Base-by-base conservation (phyloP, 2,888 invertebrate genomes). In the Aleiodes leptofemur region DNA sequence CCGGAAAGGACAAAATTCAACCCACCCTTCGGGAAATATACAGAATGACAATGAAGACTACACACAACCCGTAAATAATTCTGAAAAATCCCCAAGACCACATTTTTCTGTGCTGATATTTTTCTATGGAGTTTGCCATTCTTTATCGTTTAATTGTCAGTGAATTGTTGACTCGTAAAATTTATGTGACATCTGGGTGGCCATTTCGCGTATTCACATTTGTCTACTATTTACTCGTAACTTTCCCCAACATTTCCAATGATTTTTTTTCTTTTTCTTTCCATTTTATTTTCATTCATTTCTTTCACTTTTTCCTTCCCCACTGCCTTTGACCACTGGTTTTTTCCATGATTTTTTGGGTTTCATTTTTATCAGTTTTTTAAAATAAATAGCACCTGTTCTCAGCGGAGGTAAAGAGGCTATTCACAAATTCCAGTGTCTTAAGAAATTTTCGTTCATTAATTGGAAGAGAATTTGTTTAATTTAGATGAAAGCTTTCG, bases 171-270 rank as follows among this genome's bases (percentile, higher is more conserved):
- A 59, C 70, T 51, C 75, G 64, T 50, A 73, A 73, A 78, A 83
- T 83, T 83, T 83, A 83, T 83, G 83, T 81, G 79, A 43, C 72
- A 48, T 79, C 80, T 79, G 82, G 82, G 81, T 83, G 82, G 82
- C 72, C 82, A 59, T 64, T 64, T 64, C 48, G 61, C 61, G 61
- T 38, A 61, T 64, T 43, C 43, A 34, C 61, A 43, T 64, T 64
- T 23, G 16, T 64, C 48, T 48, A 38, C 4, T 7, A 64, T 64
- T 9, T 34, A 61, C 56, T 7, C 56, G 23, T 29, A 56, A 56
- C n/a, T 56, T 56, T 56, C 23, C 56, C 23, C 56, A 23, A 16
- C 43, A 43, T 7, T 43, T 43, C 43, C 43, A 43, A 43, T 43
- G 43, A 43, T 43, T 43, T 43, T 43, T 23, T 23, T 23, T 2